Percentiles rank a stretch among this genome's conserved stretches.
These are phyloP conservation scores for Leptura quadrifasciata DNA, from an alignment of 2,888 invertebrate genomes.

Conservation along the genomic window DNA sequence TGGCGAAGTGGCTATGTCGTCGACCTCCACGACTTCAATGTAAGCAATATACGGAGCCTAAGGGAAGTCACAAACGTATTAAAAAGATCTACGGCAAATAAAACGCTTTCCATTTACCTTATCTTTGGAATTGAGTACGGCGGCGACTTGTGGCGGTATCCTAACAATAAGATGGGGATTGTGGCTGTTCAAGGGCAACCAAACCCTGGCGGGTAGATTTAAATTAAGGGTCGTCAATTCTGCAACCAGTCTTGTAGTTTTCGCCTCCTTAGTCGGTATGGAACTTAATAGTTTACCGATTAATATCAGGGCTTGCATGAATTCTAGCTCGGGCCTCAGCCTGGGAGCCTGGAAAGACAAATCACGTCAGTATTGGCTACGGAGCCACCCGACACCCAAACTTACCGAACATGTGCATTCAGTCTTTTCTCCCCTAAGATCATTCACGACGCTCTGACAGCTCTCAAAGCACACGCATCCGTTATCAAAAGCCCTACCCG, in stretches of 20 bases:
- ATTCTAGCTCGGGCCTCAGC: conserved; percentile 88
- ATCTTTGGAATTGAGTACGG: conserved; percentile 99
- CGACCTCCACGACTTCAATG: conserved; percentile 95
- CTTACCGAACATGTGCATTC: conserved; percentile 86
- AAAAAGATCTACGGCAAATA: neutral
- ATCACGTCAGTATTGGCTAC: neutral
- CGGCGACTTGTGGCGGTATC: conserved; percentile 97
- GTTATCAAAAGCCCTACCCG: conserved; percentile 97
- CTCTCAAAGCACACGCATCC: conserved; percentile 95
- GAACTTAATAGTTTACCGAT: conserved; percentile 90
- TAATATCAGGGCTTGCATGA: conserved; percentile 89
- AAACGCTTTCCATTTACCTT: conserved; percentile 77
- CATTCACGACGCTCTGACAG: conserved; percentile 86
- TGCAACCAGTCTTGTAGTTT: conserved; percentile 93
- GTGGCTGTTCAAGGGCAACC: conserved; percentile 94
- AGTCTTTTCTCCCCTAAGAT: conserved; percentile 84
- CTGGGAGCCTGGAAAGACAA: conserved; percentile 81
- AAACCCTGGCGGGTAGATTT: conserved; percentile 97
- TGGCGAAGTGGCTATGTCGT: conserved; percentile 87
- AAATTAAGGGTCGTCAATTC: conserved; percentile 95
- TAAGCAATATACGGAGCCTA: conserved; percentile 98
- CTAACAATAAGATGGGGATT: conserved; percentile 94
- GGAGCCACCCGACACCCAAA: conserved; percentile 41
- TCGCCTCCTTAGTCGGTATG: conserved; percentile 91
- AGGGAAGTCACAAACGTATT: conserved; percentile 48